Percentiles rank a stretch among this genome's conserved stretches.
Evolutionary conservation across 1,140 invertebrate species (phyloP).

Genomic region (Drosophila dunni): DNA sequence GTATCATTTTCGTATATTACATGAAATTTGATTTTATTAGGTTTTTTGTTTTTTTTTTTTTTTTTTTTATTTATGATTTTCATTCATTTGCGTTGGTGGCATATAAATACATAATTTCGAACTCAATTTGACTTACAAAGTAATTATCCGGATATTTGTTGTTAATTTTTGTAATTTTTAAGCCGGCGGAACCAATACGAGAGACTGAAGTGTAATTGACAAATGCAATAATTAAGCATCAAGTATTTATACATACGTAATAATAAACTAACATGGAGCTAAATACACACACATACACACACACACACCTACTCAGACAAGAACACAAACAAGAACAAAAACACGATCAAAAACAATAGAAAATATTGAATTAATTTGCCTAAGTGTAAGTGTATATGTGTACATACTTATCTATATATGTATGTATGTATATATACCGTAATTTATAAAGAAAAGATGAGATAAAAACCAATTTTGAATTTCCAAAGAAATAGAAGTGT

Average conservation of each 20-base stretch:
- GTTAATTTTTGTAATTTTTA: constrained; percentile 85
- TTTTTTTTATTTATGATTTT: constrained; percentile 9
- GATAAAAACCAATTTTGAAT: not conserved
- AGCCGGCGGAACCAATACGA: constrained; percentile 90
- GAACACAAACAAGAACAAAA: not conserved
- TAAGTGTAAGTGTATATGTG: constrained; percentile 3
- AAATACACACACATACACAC: constrained; percentile 13
- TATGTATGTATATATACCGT: not conserved
- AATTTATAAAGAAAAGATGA: not conserved
- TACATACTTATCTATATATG: not conserved
- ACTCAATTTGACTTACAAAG: constrained; percentile 57
- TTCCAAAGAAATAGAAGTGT: not conserved
- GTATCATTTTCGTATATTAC: not conserved
- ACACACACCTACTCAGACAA: not conserved
- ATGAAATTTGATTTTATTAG: not conserved
- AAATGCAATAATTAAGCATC: constrained; percentile 63
- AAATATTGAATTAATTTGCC: not conserved
- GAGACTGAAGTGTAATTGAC: constrained; percentile 88
- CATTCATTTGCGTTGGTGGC: constrained; percentile 28
- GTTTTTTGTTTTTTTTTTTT: not conserved
- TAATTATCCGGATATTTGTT: constrained; percentile 84
- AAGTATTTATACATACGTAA: constrained; percentile 53
- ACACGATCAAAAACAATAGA: not conserved
- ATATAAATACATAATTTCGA: constrained; percentile 45
- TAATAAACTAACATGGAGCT: constrained; percentile 46